Base-by-base conservation (phyloP, 2,797 vertebrate species). In the Linurgus olivaceus region DNA sequence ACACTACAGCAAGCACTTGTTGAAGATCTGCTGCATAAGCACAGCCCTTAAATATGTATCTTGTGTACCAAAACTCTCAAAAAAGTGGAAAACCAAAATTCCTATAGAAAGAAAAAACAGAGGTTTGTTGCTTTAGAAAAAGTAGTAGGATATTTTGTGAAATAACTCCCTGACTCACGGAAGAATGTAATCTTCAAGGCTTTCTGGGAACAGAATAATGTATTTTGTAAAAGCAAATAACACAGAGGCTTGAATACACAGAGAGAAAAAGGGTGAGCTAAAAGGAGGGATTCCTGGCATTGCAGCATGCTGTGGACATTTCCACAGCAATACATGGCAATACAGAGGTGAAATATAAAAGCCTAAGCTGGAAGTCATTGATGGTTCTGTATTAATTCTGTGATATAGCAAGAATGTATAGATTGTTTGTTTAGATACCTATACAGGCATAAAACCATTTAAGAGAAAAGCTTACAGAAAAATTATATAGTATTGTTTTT, bases 211-310 rank as follows among this genome's bases (percentile, higher is more conserved):
- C 63, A 54, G 73, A 93, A 81, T n/a, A 48, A 88, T 83, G 35
- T 61, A 91, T 84, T 93, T 88, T 81, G 88, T 81, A 76, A 95
- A 95, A 88, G 91, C 84, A 97, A 95, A 93, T 72, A 96, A 82
- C 7, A 5, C 0, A 0, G 23, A 91, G 59, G 75, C 71, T 86
- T 94, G 86, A 94, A 92, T 71, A 95, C 90, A 94, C 83, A 94
- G 13, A 50, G 33, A 86, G 65, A 86, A 72, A 93, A 96, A 93
- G 70, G 29, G 33, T 0, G 6, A 65, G 40, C 62, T 84, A 71
- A 93, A 88, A 80, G 81, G 70, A 91, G 37, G 75, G 62, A 96
- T 94, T 95, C 92, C 77, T 94, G 82, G 91, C 82, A 83, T 57
- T 48, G 85, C 14, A 87, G 44, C 58, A 58, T 6, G 25, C 78